Evolutionary conservation across 2,113 vertebrate genomes (phyloP), one percentile per base, ranked within the genome.

Genomic region (Sterna hirundo): DNA sequence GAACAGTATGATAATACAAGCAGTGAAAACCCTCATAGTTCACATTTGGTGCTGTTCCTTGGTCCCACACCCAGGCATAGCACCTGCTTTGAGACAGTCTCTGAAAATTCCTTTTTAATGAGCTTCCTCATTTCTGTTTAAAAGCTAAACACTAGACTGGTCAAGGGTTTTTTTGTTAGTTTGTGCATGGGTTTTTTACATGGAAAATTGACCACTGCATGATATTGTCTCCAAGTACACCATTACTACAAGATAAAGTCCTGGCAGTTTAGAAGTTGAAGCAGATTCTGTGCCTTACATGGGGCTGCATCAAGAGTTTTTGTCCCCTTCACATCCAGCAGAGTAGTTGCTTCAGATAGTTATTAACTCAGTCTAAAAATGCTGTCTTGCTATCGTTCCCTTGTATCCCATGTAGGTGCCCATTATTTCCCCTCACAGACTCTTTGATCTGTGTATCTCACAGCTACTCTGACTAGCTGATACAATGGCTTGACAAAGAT

Each of bases 141-240:
- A 75, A 89, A 84, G 21, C 27, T 77, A 34, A 88, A 62, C 13
- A 15, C 30, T 40, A 80, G 16, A 30, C 10, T n/a, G 9, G 5
- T 21, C 23, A n/a, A 8, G 11, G 21, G 21, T 11, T 16, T 61
- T 51, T 14, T 8, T 52, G 5, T 42, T 61, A 29, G 5, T 19
- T 54, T n/a, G 3, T 19, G 15, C 4, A 5, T 8, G 11, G 40
- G 0, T 7, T n/a, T 52, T 61, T 30, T 9, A 30, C n/a, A 40
- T 32, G 32, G 26, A 69, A 86, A 88, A 83, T 40, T 5, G 23
- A 3, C 10, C 34, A 22, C 54, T 49, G 42, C 10, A 8, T 38
- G 27, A 77, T 72, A 36, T 15, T 69, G 29, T 13, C 17, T 86
- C 52, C 27, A 69, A 68, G 36, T 18, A 70, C 13, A 32, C 5